Evolutionary conservation across 2,113 vertebrate genomes (phyloP).

Genomic region (Chionodraco myersi): DNA sequence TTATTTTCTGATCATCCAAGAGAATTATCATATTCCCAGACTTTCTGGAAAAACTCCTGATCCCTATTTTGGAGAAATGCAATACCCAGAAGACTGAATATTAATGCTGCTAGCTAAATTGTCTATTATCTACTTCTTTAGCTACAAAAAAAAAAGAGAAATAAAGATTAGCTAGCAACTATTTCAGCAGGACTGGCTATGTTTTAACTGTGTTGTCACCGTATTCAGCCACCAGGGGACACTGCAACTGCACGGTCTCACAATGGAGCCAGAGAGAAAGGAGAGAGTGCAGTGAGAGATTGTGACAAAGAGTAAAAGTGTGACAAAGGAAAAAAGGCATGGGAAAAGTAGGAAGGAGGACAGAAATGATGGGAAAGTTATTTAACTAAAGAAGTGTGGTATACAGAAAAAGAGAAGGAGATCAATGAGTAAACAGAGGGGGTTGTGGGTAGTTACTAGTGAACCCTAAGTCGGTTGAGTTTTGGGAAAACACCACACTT

Average conservation of each 20-base stretch:
- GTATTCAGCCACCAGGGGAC: constrained; percentile 92
- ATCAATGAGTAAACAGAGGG: background rate
- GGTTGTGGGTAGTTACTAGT: background rate
- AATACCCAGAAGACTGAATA: background rate
- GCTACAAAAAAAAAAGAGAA: background rate
- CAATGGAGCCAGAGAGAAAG: background rate
- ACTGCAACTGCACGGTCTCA: constrained; percentile 91
- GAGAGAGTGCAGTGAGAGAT: constrained; percentile 33
- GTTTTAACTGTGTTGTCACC: constrained; percentile 17
- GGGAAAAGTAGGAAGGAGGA: constrained; percentile 14
- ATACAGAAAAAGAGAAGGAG: background rate
- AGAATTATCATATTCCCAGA: background rate
- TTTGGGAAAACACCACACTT: background rate
- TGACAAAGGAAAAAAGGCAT: constrained; percentile 24
- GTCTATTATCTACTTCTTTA: background rate
- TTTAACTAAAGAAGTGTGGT: background rate
- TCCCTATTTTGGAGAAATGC: background rate
- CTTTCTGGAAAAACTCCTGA: constrained; percentile 1
- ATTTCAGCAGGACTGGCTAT: background rate
- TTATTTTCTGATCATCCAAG: background rate
- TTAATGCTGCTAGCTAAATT: background rate
- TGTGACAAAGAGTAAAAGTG: constrained; percentile 50
- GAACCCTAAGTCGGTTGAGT: constrained; percentile 13
- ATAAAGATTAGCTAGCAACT: background rate
- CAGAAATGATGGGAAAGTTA: constrained; percentile 26